phyloP scores from a whole-genome alignment of 1,140 invertebrate genomes.

The Teleopsis dalmanni region DNA sequence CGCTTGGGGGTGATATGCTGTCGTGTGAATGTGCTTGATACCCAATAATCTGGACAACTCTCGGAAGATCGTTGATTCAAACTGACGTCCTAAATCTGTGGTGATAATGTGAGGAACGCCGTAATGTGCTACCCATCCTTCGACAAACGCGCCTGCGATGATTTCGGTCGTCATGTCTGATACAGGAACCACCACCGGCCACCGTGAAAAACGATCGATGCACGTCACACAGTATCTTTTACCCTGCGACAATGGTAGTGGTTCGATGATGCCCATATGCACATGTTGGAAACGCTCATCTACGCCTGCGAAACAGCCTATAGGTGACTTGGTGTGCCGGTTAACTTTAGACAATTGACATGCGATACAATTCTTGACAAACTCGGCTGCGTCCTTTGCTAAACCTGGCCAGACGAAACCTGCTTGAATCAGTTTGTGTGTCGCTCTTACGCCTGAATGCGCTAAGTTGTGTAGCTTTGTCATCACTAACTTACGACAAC shows the following conservation, averaged over 20 bases:
- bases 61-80: too few relatives aligned
- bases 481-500: not conserved
- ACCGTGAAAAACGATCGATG: slow-evolving; percentile 5
- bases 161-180: slow-evolving; percentile 21
- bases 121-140: slow-evolving; percentile 35
- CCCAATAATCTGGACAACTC: slow-evolving; percentile 11
- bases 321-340: not conserved
- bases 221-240: not conserved
- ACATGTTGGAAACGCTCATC: not conserved
- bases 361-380: not conserved
- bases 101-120: slow-evolving; percentile 29
- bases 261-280: slow-evolving; percentile 4
- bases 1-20: slow-evolving; percentile 23
- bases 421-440: not conserved
- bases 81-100: slow-evolving; percentile 39
- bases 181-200: slow-evolving; percentile 17
- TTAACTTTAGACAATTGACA: not conserved
- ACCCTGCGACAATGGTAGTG: slow-evolving; percentile 4
- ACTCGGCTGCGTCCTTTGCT: not conserved
- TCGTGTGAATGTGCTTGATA: slow-evolving; percentile 20
- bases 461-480: not conserved
- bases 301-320: not conserved
- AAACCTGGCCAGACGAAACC: not conserved
- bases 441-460: not conserved
- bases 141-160: slow-evolving; percentile 23